A percentile compares a stretch with the other conserved stretches of the same genome.
phyloP scores from a whole-genome alignment of 2,888 invertebrate species.

The Charanyca ferruginea region DNA sequence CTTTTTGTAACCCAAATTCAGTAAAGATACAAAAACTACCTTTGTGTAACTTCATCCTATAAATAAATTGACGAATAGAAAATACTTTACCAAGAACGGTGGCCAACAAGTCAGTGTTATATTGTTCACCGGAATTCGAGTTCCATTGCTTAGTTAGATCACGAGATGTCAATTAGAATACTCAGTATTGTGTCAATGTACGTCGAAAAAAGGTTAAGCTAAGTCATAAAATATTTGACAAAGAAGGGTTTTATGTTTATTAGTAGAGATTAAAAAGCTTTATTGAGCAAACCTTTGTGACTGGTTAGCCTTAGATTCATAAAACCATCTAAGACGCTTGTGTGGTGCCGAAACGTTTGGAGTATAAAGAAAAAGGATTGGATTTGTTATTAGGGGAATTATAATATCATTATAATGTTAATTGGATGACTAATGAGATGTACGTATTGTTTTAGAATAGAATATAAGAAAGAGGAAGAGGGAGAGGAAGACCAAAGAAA shows the following conservation, averaged over 20 bases:
- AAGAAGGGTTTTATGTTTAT: constrained; percentile 41
- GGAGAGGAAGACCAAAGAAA: no score
- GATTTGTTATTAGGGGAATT: not conserved
- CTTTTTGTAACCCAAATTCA: constrained; percentile 14
- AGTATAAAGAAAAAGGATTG: not conserved
- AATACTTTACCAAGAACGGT: constrained; percentile 33
- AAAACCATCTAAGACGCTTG: constrained; percentile 16
- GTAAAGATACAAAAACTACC: constrained; percentile 17
- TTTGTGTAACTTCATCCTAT: constrained; percentile 42
- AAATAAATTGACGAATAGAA: constrained; percentile 38
- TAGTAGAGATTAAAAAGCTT: constrained; percentile 32
- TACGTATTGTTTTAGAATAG: constrained; percentile 2
- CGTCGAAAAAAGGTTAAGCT: not conserved
- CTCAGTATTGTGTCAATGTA: constrained; percentile 11
- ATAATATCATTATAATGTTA: constrained; percentile 8
- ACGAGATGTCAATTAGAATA: constrained; percentile 1
- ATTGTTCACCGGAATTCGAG: not conserved
- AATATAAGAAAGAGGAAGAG: no score
- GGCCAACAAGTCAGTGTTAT: constrained; percentile 27
- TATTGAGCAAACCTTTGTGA: constrained; percentile 45
- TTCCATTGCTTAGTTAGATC: constrained; percentile 11
- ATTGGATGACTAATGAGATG: constrained; percentile 18
- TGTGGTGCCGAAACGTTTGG: constrained; percentile 21
- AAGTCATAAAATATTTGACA: constrained; percentile 41
- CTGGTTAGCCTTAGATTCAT: constrained; percentile 11